Percentiles rank a stretch among this genome's conserved stretches.
phyloP scores from a whole-genome alignment of 2,113 vertebrate genomes.

The Peromyscus leucopus region DNA sequence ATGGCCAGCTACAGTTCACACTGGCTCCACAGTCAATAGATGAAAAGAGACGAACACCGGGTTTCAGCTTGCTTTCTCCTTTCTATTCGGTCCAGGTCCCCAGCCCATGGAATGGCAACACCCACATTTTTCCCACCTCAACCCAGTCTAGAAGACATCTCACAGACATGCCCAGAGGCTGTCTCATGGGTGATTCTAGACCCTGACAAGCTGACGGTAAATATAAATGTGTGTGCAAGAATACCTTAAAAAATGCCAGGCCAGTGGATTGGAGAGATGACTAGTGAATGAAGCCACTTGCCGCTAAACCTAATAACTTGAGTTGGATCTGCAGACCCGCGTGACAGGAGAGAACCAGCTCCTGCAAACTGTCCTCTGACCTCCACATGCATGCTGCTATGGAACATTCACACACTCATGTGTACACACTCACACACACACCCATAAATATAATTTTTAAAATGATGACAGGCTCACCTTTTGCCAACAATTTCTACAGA shows the following conservation, averaged over 20 bases:
- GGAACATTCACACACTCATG: no score
- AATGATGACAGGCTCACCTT: not conserved
- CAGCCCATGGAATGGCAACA: not conserved
- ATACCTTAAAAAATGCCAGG: constrained; percentile 1
- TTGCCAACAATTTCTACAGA: constrained; percentile 41
- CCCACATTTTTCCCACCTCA: not conserved
- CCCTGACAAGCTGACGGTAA: not conserved
- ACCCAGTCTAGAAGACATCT: not conserved
- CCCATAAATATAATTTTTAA: not conserved
- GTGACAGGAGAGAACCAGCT: not conserved
- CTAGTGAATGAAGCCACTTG: not conserved
- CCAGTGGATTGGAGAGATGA: not conserved
- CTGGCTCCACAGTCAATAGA: not conserved
- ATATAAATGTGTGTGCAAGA: not conserved
- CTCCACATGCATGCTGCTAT: not conserved
- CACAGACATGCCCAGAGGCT: not conserved
- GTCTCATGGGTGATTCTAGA: not conserved
- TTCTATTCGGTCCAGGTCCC: not conserved
- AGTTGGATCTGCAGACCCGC: not conserved
- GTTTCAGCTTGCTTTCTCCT: not conserved
- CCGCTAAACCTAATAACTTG: not conserved
- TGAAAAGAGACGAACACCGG: not conserved
- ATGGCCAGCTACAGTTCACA: not conserved
- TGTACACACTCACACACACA: no score
- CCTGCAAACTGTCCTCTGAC: not conserved